phyloP scores from a whole-genome alignment of 2,113 vertebrate genomes.

The Limanda limanda region DNA sequence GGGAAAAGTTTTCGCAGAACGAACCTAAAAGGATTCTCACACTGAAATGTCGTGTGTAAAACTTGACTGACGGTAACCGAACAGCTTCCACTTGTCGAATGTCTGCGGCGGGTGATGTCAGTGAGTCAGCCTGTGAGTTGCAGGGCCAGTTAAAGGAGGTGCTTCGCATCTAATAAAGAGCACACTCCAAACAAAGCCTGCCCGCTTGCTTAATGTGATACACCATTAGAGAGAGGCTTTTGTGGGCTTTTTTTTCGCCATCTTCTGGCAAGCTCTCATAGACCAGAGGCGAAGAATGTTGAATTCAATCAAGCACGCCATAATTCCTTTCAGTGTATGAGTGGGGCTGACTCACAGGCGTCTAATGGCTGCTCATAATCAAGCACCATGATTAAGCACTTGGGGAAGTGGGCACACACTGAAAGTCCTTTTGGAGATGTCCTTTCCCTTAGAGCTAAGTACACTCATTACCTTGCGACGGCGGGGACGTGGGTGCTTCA shows the following conservation, averaged over 20 bases:
- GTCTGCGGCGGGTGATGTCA: background rate
- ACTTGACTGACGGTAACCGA: background rate
- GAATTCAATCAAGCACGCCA: constrained; percentile 73
- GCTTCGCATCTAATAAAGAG: constrained; percentile 26
- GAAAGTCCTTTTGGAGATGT: constrained; percentile 76
- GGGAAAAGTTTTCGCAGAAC: too few species aligned
- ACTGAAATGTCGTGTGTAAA: background rate
- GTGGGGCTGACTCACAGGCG: constrained; percentile 74
- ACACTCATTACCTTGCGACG: constrained; percentile 75
- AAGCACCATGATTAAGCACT: constrained; percentile 81
- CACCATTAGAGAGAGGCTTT: constrained; percentile 41
- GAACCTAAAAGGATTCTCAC: too few species aligned
- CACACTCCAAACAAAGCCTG: constrained; percentile 35
- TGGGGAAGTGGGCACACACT: constrained; percentile 75
- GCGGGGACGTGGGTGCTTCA: constrained; percentile 77
- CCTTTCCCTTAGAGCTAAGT: constrained; percentile 78
- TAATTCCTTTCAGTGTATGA: constrained; percentile 74
- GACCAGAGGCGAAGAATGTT: constrained; percentile 57
- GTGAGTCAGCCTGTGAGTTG: background rate
- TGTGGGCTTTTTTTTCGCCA: constrained; percentile 19
- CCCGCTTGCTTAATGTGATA: constrained; percentile 48
- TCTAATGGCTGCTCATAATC: constrained; percentile 80
- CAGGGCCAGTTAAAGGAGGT: constrained; percentile 7
- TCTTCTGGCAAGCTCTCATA: constrained; percentile 55
- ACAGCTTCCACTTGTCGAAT: constrained; percentile 22